Evolutionary conservation across 2,797 vertebrate species (phyloP).

Genomic region (Crenichthys baileyi): DNA sequence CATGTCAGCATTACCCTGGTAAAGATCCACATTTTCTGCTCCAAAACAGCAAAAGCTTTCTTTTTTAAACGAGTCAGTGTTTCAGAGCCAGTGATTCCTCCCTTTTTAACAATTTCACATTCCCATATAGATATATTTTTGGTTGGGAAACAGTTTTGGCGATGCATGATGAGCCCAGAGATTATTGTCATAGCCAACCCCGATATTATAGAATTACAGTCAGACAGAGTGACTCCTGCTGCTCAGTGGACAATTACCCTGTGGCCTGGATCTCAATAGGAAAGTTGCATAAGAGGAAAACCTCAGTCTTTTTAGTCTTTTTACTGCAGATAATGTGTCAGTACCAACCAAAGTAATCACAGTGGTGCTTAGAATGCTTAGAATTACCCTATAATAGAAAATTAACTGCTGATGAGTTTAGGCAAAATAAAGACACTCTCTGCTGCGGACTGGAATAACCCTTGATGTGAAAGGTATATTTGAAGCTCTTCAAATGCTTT

Average conservation of each 20-base stretch:
- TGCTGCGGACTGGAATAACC: background rate
- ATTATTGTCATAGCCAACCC: constrained; percentile 78
- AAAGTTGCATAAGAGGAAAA: constrained; percentile 63
- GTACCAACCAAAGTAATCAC: constrained; percentile 43
- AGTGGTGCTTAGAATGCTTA: constrained; percentile 35
- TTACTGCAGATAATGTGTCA: constrained; percentile 67
- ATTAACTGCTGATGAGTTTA: constrained; percentile 8
- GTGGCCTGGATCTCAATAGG: constrained; percentile 70
- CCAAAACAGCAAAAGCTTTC: background rate
- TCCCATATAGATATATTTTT: constrained; percentile 44
- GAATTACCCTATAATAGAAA: constrained; percentile 11
- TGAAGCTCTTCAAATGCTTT: constrained; percentile 23
- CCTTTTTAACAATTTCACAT: constrained; percentile 39
- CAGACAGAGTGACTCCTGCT: constrained; percentile 79
- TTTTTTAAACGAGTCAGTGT: background rate
- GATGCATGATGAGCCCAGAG: constrained; percentile 52
- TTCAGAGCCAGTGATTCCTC: constrained; percentile 6
- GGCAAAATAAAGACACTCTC: background rate
- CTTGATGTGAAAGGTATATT: constrained; percentile 14
- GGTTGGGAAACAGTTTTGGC: constrained; percentile 55
- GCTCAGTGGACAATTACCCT: constrained; percentile 74
- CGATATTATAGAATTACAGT: constrained; percentile 79
- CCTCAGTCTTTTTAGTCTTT: constrained; percentile 41
- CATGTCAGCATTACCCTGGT: background rate
- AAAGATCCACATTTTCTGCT: background rate